Percentiles rank a stretch among this genome's conserved stretches.
Evolutionary conservation across 2,113 vertebrate species (phyloP).

Genomic region (Spea bombifrons): DNA sequence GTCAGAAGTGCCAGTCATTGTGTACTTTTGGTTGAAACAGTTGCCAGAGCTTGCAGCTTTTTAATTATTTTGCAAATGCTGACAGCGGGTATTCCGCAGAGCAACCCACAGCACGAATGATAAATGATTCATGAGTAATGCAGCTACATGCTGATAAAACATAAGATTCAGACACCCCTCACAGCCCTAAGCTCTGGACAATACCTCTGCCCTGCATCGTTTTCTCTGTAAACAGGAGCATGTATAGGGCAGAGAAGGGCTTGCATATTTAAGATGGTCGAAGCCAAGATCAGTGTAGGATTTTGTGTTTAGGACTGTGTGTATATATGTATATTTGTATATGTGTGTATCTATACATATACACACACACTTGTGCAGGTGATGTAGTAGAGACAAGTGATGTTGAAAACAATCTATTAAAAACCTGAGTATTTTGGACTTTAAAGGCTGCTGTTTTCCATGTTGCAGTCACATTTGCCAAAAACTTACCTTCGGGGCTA

Average conservation of each 20-base stretch:
- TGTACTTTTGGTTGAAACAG: background rate
- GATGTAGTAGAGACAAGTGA: background rate
- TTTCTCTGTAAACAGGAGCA: too few species aligned
- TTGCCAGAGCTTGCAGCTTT: constrained; percentile 16
- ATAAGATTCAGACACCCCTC: constrained; percentile 21
- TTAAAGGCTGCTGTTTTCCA: background rate
- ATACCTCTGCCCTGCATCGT: background rate
- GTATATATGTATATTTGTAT: too few species aligned
- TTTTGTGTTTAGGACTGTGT: too few species aligned
- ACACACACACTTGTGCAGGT: too few species aligned
- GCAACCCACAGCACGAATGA: constrained; percentile 1
- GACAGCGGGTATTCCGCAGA: constrained; percentile 17
- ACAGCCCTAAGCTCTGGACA: background rate
- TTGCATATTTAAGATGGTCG: too few species aligned
- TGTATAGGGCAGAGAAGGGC: too few species aligned
- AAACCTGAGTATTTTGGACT: background rate
- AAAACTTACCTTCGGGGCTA: background rate
- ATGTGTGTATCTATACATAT: too few species aligned
- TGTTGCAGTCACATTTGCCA: background rate
- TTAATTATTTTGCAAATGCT: constrained; percentile 29
- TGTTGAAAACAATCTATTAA: background rate
- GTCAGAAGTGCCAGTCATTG: background rate
- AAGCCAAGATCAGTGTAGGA: too few species aligned
- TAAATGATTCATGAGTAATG: constrained; percentile 23
- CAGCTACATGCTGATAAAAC: constrained; percentile 21